phyloP scores from a whole-genome alignment of 1,140 invertebrate genomes.

The Diabrotica undecimpunctata region DNA sequence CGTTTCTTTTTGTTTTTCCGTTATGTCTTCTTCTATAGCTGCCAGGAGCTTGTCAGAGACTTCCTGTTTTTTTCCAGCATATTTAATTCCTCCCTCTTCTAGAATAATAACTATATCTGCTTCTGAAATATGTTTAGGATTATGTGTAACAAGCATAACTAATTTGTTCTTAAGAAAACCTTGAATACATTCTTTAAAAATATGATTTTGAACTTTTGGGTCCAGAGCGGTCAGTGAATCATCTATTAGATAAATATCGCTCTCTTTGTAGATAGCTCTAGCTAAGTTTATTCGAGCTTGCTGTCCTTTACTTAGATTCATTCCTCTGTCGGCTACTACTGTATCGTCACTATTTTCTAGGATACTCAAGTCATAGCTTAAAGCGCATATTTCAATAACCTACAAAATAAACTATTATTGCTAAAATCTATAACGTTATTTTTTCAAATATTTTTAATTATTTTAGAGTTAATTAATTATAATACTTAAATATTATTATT shows the following conservation, averaged over 20 bases:
- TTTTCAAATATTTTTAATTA: no score
- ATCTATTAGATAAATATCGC: slow-evolving; percentile 76
- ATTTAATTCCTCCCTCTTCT: slow-evolving; percentile 24
- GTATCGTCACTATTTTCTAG: slow-evolving; percentile 62
- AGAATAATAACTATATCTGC: slow-evolving; percentile 32
- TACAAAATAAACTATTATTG: no score
- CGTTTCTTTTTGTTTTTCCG: not conserved
- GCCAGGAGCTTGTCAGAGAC: not conserved
- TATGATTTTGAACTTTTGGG: slow-evolving; percentile 72
- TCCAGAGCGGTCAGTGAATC: slow-evolving; percentile 83
- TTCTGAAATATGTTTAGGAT: slow-evolving; percentile 44
- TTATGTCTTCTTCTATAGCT: not conserved
- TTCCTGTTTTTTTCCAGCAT: slow-evolving; percentile 5
- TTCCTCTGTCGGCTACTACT: slow-evolving; percentile 78
- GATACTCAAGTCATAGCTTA: slow-evolving; percentile 24
- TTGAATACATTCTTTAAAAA: slow-evolving; percentile 71
- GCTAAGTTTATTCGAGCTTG: slow-evolving; percentile 86
- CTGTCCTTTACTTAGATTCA: slow-evolving; percentile 80
- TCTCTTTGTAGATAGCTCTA: slow-evolving; percentile 74
- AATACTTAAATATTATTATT: no score
- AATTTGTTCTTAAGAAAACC: slow-evolving; percentile 68
- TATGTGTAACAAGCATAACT: slow-evolving; percentile 74
- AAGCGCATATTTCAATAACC: slow-evolving; percentile 29
- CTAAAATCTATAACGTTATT: no score
- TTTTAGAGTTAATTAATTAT: no score